Percentiles rank a stretch among this genome's conserved stretches.
These are phyloP conservation scores for Lasioglossum albipes DNA, from an alignment of 1,140 invertebrate genomes.

Conservation along the genomic window DNA sequence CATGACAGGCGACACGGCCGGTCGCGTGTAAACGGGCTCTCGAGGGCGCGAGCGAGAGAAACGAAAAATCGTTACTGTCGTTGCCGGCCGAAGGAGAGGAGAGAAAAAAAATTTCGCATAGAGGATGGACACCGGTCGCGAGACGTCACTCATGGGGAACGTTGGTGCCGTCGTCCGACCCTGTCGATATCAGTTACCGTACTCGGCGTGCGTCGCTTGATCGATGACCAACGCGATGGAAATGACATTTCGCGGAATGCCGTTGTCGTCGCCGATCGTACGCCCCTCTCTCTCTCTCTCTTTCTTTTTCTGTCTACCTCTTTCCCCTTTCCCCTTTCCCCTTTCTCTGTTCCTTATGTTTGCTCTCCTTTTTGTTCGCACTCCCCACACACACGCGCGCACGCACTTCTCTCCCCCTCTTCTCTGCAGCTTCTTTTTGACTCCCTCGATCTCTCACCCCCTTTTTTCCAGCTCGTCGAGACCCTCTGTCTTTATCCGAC, in stretches of 20 bases:
- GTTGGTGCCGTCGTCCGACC: constrained; percentile 50
- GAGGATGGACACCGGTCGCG: constrained; percentile 52
- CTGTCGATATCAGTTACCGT: constrained; percentile 67
- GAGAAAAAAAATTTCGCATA: constrained; percentile 24
- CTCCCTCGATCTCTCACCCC: background rate
- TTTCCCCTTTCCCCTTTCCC: background rate
- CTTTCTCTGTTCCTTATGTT: constrained; percentile 1
- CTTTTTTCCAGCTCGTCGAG: background rate
- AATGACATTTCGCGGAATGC: constrained; percentile 63
- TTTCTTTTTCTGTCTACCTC: background rate
- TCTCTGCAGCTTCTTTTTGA: background rate
- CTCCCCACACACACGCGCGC: background rate
- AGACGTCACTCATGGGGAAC: constrained; percentile 55
- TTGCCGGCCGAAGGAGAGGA: background rate
- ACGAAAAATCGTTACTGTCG: constrained; percentile 50
- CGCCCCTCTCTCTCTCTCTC: constrained; percentile 15
- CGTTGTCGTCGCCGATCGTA: constrained; percentile 48
- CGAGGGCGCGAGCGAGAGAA: constrained; percentile 14
- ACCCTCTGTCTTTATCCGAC: background rate
- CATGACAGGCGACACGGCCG: constrained; percentile 40
- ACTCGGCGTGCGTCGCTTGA: constrained; percentile 53
- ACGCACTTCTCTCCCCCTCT: background rate
- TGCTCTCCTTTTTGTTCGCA: background rate
- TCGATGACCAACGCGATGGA: constrained; percentile 64
- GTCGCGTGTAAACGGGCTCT: constrained; percentile 36